A percentile compares a stretch with the other conserved stretches of the same genome.
phyloP scores from a whole-genome alignment of 2,888 invertebrate species.

The Lamproptera curius region DNA sequence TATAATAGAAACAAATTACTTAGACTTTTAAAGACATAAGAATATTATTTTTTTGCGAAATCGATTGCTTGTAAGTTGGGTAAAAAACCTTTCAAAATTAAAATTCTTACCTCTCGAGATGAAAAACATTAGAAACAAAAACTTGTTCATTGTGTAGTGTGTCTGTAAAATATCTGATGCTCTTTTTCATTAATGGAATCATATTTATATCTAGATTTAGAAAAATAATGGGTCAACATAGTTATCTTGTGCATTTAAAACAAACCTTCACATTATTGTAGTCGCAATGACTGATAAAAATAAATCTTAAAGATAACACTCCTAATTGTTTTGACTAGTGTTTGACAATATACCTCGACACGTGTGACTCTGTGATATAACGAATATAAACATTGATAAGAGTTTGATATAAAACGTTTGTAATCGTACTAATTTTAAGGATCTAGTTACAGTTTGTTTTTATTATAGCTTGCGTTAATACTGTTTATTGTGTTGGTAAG shows the following conservation, averaged over 20 bases:
- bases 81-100: too few relatives aligned
- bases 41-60: too few relatives aligned
- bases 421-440: background rate
- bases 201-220: conserved; percentile 48
- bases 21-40: too few relatives aligned
- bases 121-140: background rate
- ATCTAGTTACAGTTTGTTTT: background rate
- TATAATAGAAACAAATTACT: too few relatives aligned
- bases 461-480: background rate
- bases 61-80: too few relatives aligned
- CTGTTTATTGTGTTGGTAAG: too few relatives aligned
- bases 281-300: conserved; percentile 44
- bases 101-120: too few relatives aligned
- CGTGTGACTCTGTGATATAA: conserved; percentile 11
- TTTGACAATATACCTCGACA: conserved; percentile 13
- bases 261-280: conserved; percentile 50
- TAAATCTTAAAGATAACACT: conserved; percentile 24
- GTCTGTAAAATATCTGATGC: background rate
- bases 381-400: conserved; percentile 2
- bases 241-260: conserved; percentile 43
- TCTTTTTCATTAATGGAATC: conserved; percentile 22
- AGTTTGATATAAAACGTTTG: background rate
- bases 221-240: conserved; percentile 50
- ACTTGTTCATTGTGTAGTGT: conserved; percentile 6
- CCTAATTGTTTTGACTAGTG: conserved; percentile 25